Percentiles rank a stretch among this genome's conserved stretches.
phyloP scores from a whole-genome alignment of 2,797 vertebrate species.

The Leptoclinus maculatus region DNA sequence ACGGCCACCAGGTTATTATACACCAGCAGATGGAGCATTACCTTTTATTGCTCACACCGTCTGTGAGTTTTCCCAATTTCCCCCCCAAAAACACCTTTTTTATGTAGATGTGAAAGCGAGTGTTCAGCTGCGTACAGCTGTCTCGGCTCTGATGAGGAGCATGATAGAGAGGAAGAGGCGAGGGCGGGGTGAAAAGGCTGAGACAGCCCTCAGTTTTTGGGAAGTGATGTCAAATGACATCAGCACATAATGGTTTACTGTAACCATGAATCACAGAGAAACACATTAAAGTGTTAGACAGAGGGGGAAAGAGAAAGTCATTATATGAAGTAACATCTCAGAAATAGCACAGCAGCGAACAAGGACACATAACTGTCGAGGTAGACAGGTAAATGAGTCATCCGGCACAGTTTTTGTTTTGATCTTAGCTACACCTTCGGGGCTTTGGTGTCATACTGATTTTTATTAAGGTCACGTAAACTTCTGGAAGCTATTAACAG shows the following conservation, averaged over 20 bases:
- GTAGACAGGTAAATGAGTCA: constrained; percentile 69
- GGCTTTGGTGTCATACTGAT: constrained; percentile 46
- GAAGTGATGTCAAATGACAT: constrained; percentile 84
- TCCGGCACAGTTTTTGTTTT: constrained; percentile 51
- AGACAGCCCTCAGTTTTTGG: constrained; percentile 74
- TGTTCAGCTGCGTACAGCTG: constrained; percentile 71
- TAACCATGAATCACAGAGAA: constrained; percentile 81
- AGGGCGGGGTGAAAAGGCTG: constrained; percentile 73
- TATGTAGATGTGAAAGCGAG: constrained; percentile 76
- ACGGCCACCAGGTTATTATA: constrained; percentile 98
- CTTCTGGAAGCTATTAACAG: constrained; percentile 61
- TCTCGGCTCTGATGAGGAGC: constrained; percentile 69
- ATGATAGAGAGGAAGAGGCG: constrained; percentile 68
- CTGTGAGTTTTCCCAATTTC: constrained; percentile 87
- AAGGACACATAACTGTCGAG: constrained; percentile 63
- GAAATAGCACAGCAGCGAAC: constrained; percentile 68
- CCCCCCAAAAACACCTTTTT: constrained; percentile 75
- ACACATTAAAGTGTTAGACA: constrained; percentile 70
- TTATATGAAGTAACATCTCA: constrained; percentile 69
- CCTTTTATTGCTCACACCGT: constrained; percentile 98
- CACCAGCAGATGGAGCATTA: constrained; percentile 97
- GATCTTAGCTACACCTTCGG: constrained; percentile 56
- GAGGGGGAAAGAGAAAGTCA: constrained; percentile 66
- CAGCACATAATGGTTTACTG: constrained; percentile 82
- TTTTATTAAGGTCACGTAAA: constrained; percentile 62